Conservation (phyloP, 2,888 invertebrate species). For the Endotricha flammealis region DNA sequence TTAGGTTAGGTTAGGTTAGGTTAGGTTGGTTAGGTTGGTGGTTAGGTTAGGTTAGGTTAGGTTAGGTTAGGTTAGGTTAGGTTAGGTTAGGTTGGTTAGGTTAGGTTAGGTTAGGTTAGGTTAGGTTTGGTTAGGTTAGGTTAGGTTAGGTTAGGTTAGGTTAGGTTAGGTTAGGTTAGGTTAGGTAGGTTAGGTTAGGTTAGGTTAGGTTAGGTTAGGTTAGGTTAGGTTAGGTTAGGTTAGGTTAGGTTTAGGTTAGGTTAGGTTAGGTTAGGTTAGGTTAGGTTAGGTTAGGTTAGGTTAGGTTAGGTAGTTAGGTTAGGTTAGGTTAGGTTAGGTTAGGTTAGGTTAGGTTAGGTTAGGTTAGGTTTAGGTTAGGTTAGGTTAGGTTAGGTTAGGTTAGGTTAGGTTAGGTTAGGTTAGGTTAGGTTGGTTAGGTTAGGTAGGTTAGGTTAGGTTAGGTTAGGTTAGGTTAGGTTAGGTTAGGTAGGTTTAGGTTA, state of each 20-base stretch:
- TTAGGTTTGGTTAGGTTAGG: constrained; percentile 23
- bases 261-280: constrained; percentile 12
- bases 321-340: constrained; percentile 13
- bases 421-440: constrained; percentile 13
- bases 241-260: constrained; percentile 13
- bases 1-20: constrained; percentile 16
- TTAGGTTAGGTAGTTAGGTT: constrained; percentile 16
- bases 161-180: constrained; percentile 9
- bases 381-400: constrained; percentile 20
- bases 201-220: constrained; percentile 10
- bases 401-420: constrained; percentile 20
- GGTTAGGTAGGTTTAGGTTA: constrained; percentile 14
- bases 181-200: constrained; percentile 6
- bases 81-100: constrained; percentile 19
- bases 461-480: constrained; percentile 16
- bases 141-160: constrained; percentile 25
- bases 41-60: constrained; percentile 20
- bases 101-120: constrained; percentile 21
- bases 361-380: constrained; percentile 17
- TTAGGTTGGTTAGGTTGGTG: constrained; percentile 18
- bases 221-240: constrained; percentile 16
- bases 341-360: constrained; percentile 11
- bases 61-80: constrained; percentile 20
- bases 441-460: constrained; percentile 14
- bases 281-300: constrained; percentile 17